phyloP scores from a whole-genome alignment of 2,888 invertebrate species.

The Spatulosminthurus flaviceps region DNA sequence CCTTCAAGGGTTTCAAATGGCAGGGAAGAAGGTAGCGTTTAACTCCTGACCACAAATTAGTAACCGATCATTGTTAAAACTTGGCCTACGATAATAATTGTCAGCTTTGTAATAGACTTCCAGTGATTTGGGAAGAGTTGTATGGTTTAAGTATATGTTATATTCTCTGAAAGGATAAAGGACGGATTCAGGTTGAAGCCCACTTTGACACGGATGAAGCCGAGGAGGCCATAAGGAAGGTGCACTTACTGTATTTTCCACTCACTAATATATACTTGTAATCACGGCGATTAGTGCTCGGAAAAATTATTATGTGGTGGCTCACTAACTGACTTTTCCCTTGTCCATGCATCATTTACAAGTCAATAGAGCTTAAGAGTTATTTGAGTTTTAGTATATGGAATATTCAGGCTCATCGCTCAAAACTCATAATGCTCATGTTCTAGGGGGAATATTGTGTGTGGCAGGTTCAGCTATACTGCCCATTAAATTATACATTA shows the following conservation, averaged over 20 bases:
- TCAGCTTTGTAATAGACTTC: slow-evolving; percentile 18
- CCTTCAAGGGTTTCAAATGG: slow-evolving; percentile 18
- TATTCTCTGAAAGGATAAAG: background rate
- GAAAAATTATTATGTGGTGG: slow-evolving; percentile 34
- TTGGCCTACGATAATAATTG: slow-evolving; percentile 36
- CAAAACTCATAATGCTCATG: background rate
- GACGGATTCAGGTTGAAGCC: background rate
- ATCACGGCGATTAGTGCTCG: slow-evolving; percentile 27
- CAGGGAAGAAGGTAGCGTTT: slow-evolving; percentile 23
- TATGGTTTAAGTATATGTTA: slow-evolving; percentile 8
- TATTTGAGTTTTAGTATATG: background rate
- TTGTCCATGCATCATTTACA: slow-evolving; percentile 20
- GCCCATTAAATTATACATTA: slow-evolving; percentile 30
- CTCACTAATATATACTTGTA: slow-evolving; percentile 28
- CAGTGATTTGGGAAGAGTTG: slow-evolving; percentile 24
- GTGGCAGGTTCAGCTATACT: background rate
- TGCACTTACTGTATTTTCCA: slow-evolving; percentile 20
- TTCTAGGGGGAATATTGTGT: slow-evolving; percentile 22
- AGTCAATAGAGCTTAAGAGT: slow-evolving; percentile 15
- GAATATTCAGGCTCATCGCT: too few species aligned
- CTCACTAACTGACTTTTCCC: slow-evolving; percentile 29
- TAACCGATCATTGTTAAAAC: slow-evolving; percentile 37
- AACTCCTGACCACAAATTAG: slow-evolving; percentile 44
- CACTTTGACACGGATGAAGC: slow-evolving; percentile 11
- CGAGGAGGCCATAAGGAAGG: slow-evolving; percentile 26